These are phyloP conservation scores for Potamarius usumacintae DNA, from an alignment of 2,113 vertebrate species.

Conservation along the genomic window DNA sequence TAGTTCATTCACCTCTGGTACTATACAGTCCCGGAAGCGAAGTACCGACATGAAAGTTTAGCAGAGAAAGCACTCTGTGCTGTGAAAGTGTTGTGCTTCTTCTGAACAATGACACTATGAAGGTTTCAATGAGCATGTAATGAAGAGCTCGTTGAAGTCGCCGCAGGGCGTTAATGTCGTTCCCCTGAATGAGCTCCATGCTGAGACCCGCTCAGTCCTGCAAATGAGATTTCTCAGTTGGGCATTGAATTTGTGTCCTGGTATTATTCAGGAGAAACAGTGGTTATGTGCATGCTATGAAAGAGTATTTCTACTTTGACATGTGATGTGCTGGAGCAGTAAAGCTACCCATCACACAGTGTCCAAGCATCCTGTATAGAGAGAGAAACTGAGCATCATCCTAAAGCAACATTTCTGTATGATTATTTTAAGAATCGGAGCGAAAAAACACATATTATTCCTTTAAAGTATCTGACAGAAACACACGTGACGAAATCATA, in stretches of 20 bases:
- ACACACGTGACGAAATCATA: neutral
- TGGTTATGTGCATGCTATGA: neutral
- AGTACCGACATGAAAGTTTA: slow-evolving; percentile 27
- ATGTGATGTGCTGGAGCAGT: neutral
- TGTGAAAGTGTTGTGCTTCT: neutral
- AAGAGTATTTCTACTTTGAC: neutral
- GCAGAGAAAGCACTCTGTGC: neutral
- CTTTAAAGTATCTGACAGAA: neutral
- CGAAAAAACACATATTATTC: neutral
- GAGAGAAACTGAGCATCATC: neutral
- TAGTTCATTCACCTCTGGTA: neutral
- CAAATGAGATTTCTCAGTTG: slow-evolving; percentile 32
- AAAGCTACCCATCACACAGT: neutral
- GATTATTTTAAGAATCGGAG: neutral
- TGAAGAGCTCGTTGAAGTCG: slow-evolving; percentile 40
- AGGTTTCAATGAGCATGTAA: slow-evolving; percentile 44
- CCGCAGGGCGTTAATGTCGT: slow-evolving; percentile 40
- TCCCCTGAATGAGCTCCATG: slow-evolving; percentile 26
- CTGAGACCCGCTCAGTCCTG: slow-evolving; percentile 35
- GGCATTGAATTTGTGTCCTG: neutral
- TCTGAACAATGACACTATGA: slow-evolving; percentile 22
- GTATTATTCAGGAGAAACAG: slow-evolving; percentile 7
- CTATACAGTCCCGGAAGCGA: too few relatives aligned
- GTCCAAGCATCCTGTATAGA: neutral
- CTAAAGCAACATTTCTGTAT: neutral